A percentile compares a stretch with the other conserved stretches of the same genome.
phyloP scores from a whole-genome alignment of 2,888 invertebrate species.

The Diarsia brunnea region DNA sequence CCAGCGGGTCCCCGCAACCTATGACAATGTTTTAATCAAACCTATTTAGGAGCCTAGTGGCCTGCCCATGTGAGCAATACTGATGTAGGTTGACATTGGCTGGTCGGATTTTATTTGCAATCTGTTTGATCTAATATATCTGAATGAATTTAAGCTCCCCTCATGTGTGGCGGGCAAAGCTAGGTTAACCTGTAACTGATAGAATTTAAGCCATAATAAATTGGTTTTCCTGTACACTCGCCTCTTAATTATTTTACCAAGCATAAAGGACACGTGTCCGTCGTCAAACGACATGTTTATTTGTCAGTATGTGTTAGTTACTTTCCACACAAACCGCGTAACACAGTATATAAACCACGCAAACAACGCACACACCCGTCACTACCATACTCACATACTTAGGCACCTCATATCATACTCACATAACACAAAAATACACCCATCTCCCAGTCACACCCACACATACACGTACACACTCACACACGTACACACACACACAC shows the following conservation, averaged over 20 bases:
- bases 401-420: too few species aligned
- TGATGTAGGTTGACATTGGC: background rate
- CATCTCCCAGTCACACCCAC: too few species aligned
- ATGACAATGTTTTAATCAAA: slow-evolving; percentile 2
- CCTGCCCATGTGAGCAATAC: background rate
- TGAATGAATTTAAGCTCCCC: slow-evolving; percentile 16
- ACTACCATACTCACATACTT: too few species aligned
- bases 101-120: too few species aligned
- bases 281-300: background rate
- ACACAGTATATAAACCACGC: too few species aligned
- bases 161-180: background rate
- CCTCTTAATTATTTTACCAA: background rate
- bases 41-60: background rate
- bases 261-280: background rate
- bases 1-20: too few species aligned
- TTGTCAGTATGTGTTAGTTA: background rate
- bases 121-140: slow-evolving; percentile 8
- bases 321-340: too few species aligned
- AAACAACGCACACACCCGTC: too few species aligned
- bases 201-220: background rate
- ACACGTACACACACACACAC: too few species aligned
- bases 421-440: too few species aligned
- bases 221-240: background rate
- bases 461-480: too few species aligned
- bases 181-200: background rate